Evolutionary conservation across 2,888 invertebrate genomes (phyloP), one percentile per base, ranked within the genome.

Genomic region (Hirtodrosophila confusa): DNA sequence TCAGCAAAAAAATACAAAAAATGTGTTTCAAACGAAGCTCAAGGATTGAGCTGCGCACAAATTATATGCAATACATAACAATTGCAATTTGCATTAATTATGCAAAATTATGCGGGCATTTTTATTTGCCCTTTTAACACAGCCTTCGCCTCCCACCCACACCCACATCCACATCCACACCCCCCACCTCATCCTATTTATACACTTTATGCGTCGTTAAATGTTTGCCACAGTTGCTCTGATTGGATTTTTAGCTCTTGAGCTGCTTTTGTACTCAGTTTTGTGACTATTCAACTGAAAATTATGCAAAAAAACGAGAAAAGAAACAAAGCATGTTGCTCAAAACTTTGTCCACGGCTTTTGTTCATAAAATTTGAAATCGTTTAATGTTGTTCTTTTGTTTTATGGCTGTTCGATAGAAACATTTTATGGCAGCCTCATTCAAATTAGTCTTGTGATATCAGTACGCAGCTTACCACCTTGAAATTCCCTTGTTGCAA

Each of bases 201-300:
- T 63, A 77, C 60, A 72, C 76, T 80, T 80, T 77, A 77, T 77
- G 80, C 78, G 57, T 80, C 77, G 80, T 72, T 77, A 80, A 77
- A 80, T 72, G 77, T 57, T 70, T 49, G 58, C 45, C 62, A 48
- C 49, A 48, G 33, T 61, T 53, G 27, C 48, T 12, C 44, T 36
- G 44, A 41, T 61, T 55, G 47, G 36, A 41, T 39, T 33, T 39
- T 47, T 36, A 45, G 56, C 49, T 43, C 55, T 63, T 49, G 35
- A 53, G 70, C 43, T 37, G 36, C 60, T 64, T 56, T 57, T 27
- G 35, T 60, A 45, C 68, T 44, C 60, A 57, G 43, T 55, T 61
- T 57, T 68, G 51, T 43, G 58, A 60, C 56, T 56, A 50, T 75
- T 79, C 76, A 75, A 75, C 80, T 70, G 75, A 40, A 70, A 75